Conservation (phyloP, 2,888 invertebrate species). For the Drosophila kambysellisi region DNA sequence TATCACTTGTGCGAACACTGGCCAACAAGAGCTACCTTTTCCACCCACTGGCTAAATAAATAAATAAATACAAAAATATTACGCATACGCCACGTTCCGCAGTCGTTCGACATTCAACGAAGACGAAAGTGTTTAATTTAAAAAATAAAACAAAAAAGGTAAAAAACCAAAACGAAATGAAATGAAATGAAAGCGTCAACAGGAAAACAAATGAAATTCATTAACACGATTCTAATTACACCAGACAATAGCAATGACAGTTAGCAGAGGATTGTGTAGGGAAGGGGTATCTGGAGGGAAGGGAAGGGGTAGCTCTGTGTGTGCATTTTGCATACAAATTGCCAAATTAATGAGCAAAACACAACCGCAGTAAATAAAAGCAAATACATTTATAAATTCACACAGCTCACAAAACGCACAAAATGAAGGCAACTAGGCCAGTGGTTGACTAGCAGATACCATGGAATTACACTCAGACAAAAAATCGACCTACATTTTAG, state of each 20-base stretch:
- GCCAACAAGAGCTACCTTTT: constrained; percentile 39
- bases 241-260: constrained; percentile 64
- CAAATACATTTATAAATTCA: constrained; percentile 61
- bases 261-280: not conserved
- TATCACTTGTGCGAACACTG: constrained; percentile 52
- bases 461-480: not conserved
- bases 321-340: constrained; percentile 81
- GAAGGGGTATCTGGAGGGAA: not conserved
- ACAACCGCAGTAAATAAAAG: constrained; percentile 68
- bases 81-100: constrained; percentile 45
- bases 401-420: constrained; percentile 6
- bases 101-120: constrained; percentile 23
- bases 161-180: not conserved
- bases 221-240: constrained; percentile 82
- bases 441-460: not conserved
- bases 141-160: constrained; percentile 7
- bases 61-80: constrained; percentile 41
- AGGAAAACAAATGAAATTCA: constrained; percentile 76
- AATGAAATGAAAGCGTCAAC: constrained; percentile 45
- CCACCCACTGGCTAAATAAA: constrained; percentile 28
- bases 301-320: constrained; percentile 14
- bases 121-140: constrained; percentile 51
- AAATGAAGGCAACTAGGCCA: not conserved
- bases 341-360: constrained; percentile 77
- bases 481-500: not conserved